A percentile compares a stretch with the other conserved stretches of the same genome.
phyloP scores from a whole-genome alignment of 2,113 vertebrate species.

The Tetrax tetrax region DNA sequence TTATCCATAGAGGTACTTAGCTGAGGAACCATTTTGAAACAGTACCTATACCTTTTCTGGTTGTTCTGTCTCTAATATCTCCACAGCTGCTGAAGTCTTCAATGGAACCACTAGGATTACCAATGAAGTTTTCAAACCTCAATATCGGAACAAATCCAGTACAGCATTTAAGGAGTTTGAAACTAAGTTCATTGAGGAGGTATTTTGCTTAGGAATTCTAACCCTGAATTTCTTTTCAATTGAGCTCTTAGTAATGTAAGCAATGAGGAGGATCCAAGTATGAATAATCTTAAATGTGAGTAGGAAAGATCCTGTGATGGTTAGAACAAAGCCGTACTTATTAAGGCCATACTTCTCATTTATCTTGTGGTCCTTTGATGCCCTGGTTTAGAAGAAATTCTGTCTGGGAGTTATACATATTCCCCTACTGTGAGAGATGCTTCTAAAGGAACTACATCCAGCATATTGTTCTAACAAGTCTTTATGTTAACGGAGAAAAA shows the following conservation, averaged over 20 bases:
- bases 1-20: neutral
- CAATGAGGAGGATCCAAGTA: neutral
- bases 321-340: neutral
- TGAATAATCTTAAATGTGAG: neutral
- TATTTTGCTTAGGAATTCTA: neutral
- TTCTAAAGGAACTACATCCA: neutral
- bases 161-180: neutral
- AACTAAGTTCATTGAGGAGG: neutral
- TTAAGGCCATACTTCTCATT: neutral
- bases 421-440: neutral
- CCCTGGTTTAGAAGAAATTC: neutral
- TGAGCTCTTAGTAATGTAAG: neutral
- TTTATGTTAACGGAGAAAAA: neutral
- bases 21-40: neutral
- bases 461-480: neutral
- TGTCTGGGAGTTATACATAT: neutral
- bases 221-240: neutral
- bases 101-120: neutral
- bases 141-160: slow-evolving; percentile 26
- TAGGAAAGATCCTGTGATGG: neutral
- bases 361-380: neutral
- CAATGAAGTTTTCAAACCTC: neutral
- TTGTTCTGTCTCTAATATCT: neutral
- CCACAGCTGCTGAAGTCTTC: slow-evolving; percentile 23
- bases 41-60: neutral